Evolutionary conservation across 2,888 invertebrate genomes (phyloP).

Genomic region (Eristalinus sepulchralis): DNA sequence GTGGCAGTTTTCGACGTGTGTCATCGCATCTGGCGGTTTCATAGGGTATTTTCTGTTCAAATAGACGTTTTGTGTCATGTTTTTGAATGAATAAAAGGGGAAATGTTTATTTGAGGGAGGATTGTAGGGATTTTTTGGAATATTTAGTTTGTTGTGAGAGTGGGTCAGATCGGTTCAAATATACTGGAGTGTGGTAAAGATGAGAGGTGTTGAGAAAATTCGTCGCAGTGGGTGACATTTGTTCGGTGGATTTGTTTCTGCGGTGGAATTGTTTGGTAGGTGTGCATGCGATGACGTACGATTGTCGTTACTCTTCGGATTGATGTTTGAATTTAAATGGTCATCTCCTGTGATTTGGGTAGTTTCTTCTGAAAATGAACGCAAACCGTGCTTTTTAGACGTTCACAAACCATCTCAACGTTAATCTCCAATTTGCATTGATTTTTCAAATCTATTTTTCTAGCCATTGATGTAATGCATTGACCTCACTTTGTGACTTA

Average conservation of each 20-base stretch:
- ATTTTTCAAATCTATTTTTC: too few relatives aligned
- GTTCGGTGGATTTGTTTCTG: constrained; percentile 31
- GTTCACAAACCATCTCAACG: too few relatives aligned
- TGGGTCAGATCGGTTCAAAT: too few relatives aligned
- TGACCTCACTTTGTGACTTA: too few relatives aligned
- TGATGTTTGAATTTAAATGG: background rate
- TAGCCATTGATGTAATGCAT: too few relatives aligned
- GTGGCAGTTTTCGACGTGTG: constrained; percentile 12
- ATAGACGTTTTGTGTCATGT: background rate
- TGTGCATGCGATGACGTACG: constrained; percentile 33
- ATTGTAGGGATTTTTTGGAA: background rate
- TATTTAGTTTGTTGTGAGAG: background rate
- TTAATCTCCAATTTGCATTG: too few relatives aligned
- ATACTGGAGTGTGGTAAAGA: constrained; percentile 23
- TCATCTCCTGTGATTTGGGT: background rate
- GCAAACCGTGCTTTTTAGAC: too few relatives aligned
- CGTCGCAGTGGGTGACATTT: constrained; percentile 42
- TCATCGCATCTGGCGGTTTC: constrained; percentile 27
- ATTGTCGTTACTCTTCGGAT: constrained; percentile 32
- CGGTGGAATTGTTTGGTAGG: constrained; percentile 33
- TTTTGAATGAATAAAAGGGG: background rate
- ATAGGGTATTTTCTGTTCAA: background rate
- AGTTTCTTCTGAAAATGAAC: constrained; percentile 4
- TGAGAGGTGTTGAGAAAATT: constrained; percentile 2
- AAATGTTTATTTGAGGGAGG: background rate